phyloP scores from a whole-genome alignment of 2,797 vertebrate species.

The Galaxias olidus region DNA sequence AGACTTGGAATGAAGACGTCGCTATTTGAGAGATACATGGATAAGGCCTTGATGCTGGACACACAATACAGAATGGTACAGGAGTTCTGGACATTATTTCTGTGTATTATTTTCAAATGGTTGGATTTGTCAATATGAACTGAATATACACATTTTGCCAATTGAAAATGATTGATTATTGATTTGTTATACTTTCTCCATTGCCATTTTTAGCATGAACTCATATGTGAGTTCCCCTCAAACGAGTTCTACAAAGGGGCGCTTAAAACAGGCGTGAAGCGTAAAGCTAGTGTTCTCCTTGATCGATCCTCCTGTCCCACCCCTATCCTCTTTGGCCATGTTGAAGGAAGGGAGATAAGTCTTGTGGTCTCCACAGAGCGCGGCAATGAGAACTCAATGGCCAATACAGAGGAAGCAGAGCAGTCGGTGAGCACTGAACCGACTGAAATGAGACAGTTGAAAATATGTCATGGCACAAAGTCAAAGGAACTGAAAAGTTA shows the following conservation, averaged over 20 bases:
- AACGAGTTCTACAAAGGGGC: slow-evolving; percentile 70
- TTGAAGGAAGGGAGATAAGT: slow-evolving; percentile 76
- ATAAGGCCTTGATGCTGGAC: slow-evolving; percentile 75
- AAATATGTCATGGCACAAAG: no score
- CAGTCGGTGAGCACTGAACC: slow-evolving; percentile 48
- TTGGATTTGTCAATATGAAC: no score
- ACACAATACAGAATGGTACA: slow-evolving; percentile 92
- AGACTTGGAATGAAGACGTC: slow-evolving; percentile 74
- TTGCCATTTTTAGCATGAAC: slow-evolving; percentile 74
- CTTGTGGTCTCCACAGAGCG: slow-evolving; percentile 81
- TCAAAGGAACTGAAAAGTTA: no score
- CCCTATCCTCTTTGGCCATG: slow-evolving; percentile 79
- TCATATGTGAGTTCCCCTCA: slow-evolving; percentile 87
- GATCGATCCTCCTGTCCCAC: slow-evolving; percentile 50
- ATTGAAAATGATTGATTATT: no score
- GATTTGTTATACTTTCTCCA: background rate
- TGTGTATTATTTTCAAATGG: no score
- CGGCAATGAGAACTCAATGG: slow-evolving; percentile 88
- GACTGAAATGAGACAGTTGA: no score
- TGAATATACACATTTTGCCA: background rate
- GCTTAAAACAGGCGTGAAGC: slow-evolving; percentile 60
- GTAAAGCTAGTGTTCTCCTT: slow-evolving; percentile 62
- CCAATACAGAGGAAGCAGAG: slow-evolving; percentile 80
- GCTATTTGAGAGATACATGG: slow-evolving; percentile 87
- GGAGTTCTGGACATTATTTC: no score